These are phyloP conservation scores for Euthynnus affinis DNA, from an alignment of 2,797 vertebrate species.

Conservation along the genomic window DNA sequence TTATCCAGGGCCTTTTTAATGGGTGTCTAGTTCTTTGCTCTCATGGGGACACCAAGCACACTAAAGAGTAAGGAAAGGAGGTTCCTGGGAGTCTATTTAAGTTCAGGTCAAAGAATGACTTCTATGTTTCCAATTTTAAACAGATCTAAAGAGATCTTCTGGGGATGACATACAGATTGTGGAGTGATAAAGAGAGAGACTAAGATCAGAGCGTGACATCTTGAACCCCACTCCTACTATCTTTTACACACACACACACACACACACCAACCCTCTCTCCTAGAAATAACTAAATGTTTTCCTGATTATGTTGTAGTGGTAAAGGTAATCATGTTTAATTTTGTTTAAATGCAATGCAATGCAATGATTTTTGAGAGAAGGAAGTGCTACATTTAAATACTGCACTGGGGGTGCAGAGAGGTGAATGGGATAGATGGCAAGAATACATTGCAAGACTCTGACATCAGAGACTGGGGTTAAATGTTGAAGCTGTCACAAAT, in stretches of 20 bases:
- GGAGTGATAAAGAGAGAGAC: conserved; percentile 41
- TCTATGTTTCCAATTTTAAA: conserved; percentile 73
- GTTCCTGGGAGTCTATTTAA: conserved; percentile 67
- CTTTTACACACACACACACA: neutral
- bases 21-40: conserved; percentile 64
- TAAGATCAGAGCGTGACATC: conserved; percentile 42
- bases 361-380: neutral
- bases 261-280: no score
- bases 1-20: conserved; percentile 73
- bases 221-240: neutral
- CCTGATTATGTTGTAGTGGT: no score
- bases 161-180: conserved; percentile 45
- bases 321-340: no score
- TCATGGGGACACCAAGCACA: conserved; percentile 44
- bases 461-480: no score
- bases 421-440: neutral
- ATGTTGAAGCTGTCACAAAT: no score
- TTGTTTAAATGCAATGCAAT: no score
- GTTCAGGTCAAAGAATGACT: conserved; percentile 63
- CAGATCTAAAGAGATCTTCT: conserved; percentile 53
- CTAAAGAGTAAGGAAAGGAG: conserved; percentile 34
- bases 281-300: neutral
- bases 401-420: neutral
- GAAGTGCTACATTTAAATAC: neutral
- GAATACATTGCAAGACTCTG: neutral